A percentile compares a stretch with the other conserved stretches of the same genome.
Conservation (phyloP, 2,888 invertebrate species). For the Belgica antarctica region DNA sequence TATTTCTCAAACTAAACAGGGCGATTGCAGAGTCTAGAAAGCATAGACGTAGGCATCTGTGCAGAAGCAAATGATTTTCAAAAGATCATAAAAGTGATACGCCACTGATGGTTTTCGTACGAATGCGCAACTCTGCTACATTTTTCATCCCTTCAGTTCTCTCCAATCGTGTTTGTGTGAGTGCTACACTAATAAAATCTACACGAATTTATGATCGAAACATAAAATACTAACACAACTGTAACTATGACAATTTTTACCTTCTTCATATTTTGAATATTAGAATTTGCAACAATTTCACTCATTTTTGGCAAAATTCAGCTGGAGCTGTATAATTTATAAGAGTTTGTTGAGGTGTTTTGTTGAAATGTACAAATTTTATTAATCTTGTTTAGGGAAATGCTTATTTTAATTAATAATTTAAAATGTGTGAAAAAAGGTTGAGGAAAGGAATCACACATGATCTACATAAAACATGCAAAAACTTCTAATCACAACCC, state of each 20-base stretch:
- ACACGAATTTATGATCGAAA: conserved; percentile 17
- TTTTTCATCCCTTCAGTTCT: conserved; percentile 33
- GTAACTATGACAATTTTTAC: too few relatives aligned
- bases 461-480: conserved; percentile 39
- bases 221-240: conserved; percentile 5
- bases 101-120: conserved; percentile 29
- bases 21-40: conserved; percentile 16
- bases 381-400: too few relatives aligned
- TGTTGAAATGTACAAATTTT: too few relatives aligned
- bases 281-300: too few relatives aligned
- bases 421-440: too few relatives aligned
- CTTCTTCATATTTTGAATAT: too few relatives aligned
- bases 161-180: background rate
- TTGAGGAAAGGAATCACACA: background rate
- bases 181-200: conserved; percentile 32
- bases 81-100: background rate
- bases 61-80: too few relatives aligned
- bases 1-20: conserved; percentile 26
- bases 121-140: conserved; percentile 42
- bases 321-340: too few relatives aligned
- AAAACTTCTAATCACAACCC: conserved; percentile 39
- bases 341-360: too few relatives aligned
- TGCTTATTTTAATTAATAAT: too few relatives aligned
- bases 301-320: too few relatives aligned
- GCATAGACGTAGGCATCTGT: background rate